Evolutionary conservation across 1,140 invertebrate genomes (phyloP), one percentile per base, ranked within the genome.

Genomic region (Ceratosolen solmsi): DNA sequence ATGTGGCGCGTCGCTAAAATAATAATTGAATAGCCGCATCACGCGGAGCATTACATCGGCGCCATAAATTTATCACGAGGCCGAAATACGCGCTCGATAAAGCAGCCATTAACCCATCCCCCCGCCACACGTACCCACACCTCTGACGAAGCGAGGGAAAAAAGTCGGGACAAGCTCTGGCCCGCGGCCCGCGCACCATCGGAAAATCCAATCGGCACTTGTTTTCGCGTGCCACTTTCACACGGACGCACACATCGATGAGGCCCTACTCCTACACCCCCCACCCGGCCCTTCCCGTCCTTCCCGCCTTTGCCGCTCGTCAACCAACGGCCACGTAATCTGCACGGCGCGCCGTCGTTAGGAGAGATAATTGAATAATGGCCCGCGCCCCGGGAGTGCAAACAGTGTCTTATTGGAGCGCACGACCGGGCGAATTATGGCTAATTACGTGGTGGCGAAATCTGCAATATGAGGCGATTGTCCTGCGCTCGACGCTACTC

Each of bases 351-450:
- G 54, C 4, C n/a, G 54, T 63, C 60, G 74, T 76, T 76, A 76
- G 46, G n/a, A n/a, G 58, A 58, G 54, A 63, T 76, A 76, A 76
- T 76, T 76, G 56, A 76, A 76, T 76, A 63, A 76, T 76, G 54
- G 56, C 22, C 54, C 20, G 54, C 36, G n/a, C 5, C 1, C n/a
- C n/a, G n/a, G n/a, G 20, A 33, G 54, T 63, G 56, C 74, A 76
- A 76, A 76, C 56, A 76, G 27, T 76, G 36, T 76, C 33, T n/a
- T 27, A 25, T 49, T 75, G 54, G 5, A 5, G 13, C 13, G 5
- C 46, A n/a, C 54, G 73, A 56, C 33, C 58, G 73, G 30, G 51
- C 38, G 54, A 75, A 63, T 46, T 30, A 77, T 46, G 25, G 36
- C 46, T 46, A 27, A 30, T 63, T 77, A 77, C 49, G 58, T 41